Evolutionary conservation across 2,888 invertebrate genomes (phyloP).

Genomic region (Drosophila longiperda): DNA sequence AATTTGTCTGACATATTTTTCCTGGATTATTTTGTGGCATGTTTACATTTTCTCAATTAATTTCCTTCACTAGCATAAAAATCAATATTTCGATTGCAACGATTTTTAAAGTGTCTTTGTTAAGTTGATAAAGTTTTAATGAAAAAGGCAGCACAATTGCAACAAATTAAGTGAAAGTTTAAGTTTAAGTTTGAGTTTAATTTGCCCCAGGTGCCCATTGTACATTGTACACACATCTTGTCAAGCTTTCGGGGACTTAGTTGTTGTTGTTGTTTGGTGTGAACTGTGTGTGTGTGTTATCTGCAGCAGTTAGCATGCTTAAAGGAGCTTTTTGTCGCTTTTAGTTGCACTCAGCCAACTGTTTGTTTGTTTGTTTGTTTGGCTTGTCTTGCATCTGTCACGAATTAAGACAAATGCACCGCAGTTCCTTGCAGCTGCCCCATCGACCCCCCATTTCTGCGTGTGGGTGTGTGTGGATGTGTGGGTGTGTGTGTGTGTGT

Average conservation of each 20-base stretch:
- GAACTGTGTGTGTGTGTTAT: conserved; percentile 17
- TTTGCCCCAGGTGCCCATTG: conserved; percentile 17
- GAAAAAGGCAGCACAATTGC: conserved; percentile 5
- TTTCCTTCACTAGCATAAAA: not conserved
- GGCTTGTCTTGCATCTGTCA: conserved; percentile 71
- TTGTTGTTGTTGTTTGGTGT: conserved; percentile 19
- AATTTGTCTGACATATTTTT: conserved; percentile 16
- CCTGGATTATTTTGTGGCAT: not conserved
- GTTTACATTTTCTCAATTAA: not conserved
- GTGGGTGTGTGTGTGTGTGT: conserved; percentile 19
- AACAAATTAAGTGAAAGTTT: conserved; percentile 29
- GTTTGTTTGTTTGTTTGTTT: conserved; percentile 36
- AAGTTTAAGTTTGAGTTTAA: conserved; percentile 8
- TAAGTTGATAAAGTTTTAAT: conserved; percentile 9
- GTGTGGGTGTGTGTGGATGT: conserved; percentile 4
- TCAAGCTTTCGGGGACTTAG: conserved; percentile 3
- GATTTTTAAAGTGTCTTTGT: no score
- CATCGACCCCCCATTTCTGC: not conserved
- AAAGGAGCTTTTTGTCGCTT: conserved; percentile 49
- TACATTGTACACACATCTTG: conserved; percentile 1
- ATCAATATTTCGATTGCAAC: not conserved
- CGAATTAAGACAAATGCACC: conserved; percentile 78
- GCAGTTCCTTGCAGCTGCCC: conserved; percentile 35
- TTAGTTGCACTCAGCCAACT: conserved; percentile 42
- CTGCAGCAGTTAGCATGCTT: conserved; percentile 35